phyloP scores from a whole-genome alignment of 2,888 invertebrate species.

The Cheilosia grossa region DNA sequence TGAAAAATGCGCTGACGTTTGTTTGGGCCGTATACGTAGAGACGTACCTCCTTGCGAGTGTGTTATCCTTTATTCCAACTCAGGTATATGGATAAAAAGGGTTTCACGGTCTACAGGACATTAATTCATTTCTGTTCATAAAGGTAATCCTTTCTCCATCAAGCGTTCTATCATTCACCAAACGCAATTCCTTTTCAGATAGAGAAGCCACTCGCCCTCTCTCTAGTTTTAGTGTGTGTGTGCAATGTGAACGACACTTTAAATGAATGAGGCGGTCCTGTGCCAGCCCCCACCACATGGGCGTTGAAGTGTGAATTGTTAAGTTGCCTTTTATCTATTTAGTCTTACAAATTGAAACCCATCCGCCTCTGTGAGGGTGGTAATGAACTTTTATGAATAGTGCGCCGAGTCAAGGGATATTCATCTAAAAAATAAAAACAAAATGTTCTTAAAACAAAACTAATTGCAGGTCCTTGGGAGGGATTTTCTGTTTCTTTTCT shows the following conservation, averaged over 20 bases:
- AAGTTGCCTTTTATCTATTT: constrained; percentile 68
- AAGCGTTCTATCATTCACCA: constrained; percentile 50
- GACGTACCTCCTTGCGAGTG: constrained; percentile 2
- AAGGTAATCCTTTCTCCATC: constrained; percentile 22
- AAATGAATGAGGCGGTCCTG: constrained; percentile 18
- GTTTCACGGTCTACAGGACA: constrained; percentile 72
- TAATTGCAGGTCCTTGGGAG: constrained; percentile 61
- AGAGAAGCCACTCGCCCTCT: constrained; percentile 22
- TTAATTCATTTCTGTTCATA: constrained; percentile 62
- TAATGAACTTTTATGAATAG: constrained; percentile 71
- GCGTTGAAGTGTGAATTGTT: constrained; percentile 62
- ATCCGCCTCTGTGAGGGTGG: constrained; percentile 38
- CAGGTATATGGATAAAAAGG: constrained; percentile 70
- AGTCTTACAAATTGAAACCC: constrained; percentile 51
- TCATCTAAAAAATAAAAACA: constrained; percentile 21
- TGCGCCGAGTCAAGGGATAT: constrained; percentile 25
- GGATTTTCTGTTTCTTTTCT: background rate
- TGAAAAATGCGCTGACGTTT: constrained; percentile 56
- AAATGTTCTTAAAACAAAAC: constrained; percentile 36
- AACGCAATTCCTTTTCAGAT: constrained; percentile 32
- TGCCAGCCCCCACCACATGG: constrained; percentile 4
- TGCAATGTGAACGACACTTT: constrained; percentile 71
- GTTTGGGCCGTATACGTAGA: constrained; percentile 10
- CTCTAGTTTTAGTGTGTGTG: constrained; percentile 51
- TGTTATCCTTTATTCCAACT: constrained; percentile 63